Conservation (phyloP, 2,888 invertebrate genomes). For the Dinocampus coccinellae region DNA sequence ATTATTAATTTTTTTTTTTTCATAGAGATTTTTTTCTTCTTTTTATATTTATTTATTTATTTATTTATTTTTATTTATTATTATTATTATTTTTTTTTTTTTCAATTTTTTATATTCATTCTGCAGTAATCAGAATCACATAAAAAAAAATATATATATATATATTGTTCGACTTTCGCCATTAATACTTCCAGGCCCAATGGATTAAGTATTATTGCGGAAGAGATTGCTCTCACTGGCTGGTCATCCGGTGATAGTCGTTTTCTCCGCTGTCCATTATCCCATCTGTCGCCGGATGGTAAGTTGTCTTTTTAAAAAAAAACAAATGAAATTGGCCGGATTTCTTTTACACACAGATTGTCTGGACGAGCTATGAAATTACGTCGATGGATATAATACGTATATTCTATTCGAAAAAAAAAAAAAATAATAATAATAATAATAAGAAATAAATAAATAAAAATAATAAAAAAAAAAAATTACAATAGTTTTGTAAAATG, state of each 20-base stretch:
- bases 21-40: no score
- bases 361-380: constrained; percentile 20
- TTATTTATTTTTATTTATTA: no score
- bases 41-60: no score
- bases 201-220: constrained; percentile 18
- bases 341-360: constrained; percentile 51
- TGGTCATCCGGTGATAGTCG: constrained; percentile 28
- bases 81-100: no score
- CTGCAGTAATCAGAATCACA: no score
- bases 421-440: no score
- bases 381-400: neutral
- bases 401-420: neutral
- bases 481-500: no score
- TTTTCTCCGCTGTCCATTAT: constrained; percentile 30
- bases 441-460: no score
- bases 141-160: no score
- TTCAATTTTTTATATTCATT: no score
- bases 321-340: constrained; percentile 45
- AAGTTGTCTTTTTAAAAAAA: constrained; percentile 62
- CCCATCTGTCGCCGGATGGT: constrained; percentile 57
- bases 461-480: no score
- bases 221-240: constrained; percentile 15
- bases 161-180: constrained; percentile 22
- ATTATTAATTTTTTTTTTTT: no score
- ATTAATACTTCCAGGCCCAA: constrained; percentile 36